Evolutionary conservation across 2,113 vertebrate species (phyloP), one percentile per base, ranked within the genome.

Genomic region (Oreochromis tanganicae): DNA sequence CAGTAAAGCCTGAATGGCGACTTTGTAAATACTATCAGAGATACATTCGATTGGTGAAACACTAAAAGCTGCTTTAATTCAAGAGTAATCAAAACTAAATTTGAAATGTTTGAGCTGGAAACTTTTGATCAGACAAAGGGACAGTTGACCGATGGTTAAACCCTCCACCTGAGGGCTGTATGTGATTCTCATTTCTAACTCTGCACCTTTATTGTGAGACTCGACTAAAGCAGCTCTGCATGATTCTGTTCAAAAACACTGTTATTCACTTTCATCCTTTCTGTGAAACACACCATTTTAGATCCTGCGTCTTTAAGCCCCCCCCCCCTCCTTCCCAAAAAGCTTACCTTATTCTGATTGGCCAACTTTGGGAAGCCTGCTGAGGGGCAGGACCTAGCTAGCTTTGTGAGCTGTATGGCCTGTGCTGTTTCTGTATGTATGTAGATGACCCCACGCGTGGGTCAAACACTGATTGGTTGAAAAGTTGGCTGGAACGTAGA

Each of bases 11-110:
- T 80, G 68, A 73, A 0, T 16, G 24, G 16, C 4, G 17, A 81
- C 56, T 79, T 79, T 89, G 91, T 88, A 88, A 61, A 91, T 88
- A 89, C 48, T 5, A 48, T 56, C 48, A 27, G 46, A 48, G 38
- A 7, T 0, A 13, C 2, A 34, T 14, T 32, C 1, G 50, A 85
- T 54, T 27, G 29, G 29, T 2, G 0, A 17, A 43, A 11, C 6
- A 43, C 54, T 83, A 55, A 66, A 86, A 85, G 32, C 50, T 36
- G 86, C 19, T 68, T 88, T 16, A 88, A 80, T 84, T 50, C 11
- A 14, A 43, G 81, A 59, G 56, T n/a, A 3, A 80, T n/a, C 3
- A n/a, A 5, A 82, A 68, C 19, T 1, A 36, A 0, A 66, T 50
- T 16, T 34, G 4, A 63, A 38, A 24, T 1, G 9, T 38, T 9